These are phyloP conservation scores for Heloderma charlesbogerti DNA, from an alignment of 2,113 vertebrate genomes.

Conservation along the genomic window DNA sequence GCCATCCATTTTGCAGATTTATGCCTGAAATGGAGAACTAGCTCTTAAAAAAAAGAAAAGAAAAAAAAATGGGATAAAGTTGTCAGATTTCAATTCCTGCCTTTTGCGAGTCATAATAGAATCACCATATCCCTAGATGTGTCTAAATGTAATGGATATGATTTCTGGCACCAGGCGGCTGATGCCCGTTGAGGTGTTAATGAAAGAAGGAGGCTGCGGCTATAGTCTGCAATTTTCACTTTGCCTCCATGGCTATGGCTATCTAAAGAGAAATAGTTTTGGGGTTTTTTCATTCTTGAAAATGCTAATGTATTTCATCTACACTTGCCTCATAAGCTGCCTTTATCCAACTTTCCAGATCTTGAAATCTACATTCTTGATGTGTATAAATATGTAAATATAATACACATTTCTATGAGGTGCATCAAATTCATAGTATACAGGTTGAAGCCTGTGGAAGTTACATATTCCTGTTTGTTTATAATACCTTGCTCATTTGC, in stretches of 20 bases:
- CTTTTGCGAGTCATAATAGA: slow-evolving; percentile 34
- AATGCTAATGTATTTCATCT: background rate
- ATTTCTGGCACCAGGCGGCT: background rate
- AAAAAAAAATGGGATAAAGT: background rate
- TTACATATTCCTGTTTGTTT: background rate
- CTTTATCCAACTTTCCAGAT: background rate
- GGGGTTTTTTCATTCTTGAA: background rate
- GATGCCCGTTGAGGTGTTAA: slow-evolving; percentile 32
- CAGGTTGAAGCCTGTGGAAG: background rate
- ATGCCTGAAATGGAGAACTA: background rate
- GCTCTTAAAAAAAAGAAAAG: slow-evolving; percentile 6
- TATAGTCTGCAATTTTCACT: slow-evolving; percentile 16
- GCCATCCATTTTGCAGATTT: background rate
- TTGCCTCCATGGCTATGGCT: background rate
- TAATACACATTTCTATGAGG: background rate
- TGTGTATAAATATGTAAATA: background rate
- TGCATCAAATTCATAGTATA: background rate
- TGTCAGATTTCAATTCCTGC: slow-evolving; percentile 31
- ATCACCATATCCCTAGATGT: slow-evolving; percentile 27
- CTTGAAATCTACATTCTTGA: background rate
- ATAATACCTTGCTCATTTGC: background rate
- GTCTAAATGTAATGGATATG: slow-evolving; percentile 25
- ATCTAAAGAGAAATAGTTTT: slow-evolving; percentile 10
- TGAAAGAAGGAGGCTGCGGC: background rate
- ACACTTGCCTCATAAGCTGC: background rate